Evolutionary conservation across 92 coral and sea anemone species (phyloP).

Genomic region (Epizoanthus illoricatus): DNA sequence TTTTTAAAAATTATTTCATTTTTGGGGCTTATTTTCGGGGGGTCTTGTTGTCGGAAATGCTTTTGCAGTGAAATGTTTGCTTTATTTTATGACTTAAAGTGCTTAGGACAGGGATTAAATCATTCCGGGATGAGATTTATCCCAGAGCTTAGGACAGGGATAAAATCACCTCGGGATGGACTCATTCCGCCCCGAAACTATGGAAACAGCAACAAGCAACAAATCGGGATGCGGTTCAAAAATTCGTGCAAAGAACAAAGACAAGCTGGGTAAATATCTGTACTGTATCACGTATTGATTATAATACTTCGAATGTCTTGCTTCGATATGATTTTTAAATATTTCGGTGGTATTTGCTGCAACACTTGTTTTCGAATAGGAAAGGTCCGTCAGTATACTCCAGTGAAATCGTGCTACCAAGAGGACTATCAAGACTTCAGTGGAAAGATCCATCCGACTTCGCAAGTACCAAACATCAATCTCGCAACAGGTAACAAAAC

Average conservation of each 20-base stretch:
- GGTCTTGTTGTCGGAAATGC: no score
- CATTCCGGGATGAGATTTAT: no score
- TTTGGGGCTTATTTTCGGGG: no score
- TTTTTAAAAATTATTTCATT: no score
- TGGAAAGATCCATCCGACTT: constrained; percentile 7
- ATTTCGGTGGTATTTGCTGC: neutral
- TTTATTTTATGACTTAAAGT: no score
- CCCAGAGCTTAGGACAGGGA: no score
- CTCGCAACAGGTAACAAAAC: constrained; percentile 12
- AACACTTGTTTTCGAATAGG: neutral
- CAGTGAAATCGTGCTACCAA: constrained; percentile 11
- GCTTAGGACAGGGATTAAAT: no score
- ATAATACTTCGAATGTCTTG: neutral
- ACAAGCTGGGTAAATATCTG: neutral
- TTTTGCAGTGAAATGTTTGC: no score
- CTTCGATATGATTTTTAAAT: neutral
- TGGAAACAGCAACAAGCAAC: no score
- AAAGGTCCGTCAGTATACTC: neutral
- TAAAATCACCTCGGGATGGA: no score
- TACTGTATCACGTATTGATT: neutral
- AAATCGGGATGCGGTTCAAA: neutral
- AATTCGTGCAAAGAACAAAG: constrained; percentile 6
- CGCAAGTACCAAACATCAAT: constrained; percentile 15
- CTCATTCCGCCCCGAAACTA: no score
- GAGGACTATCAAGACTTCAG: constrained; percentile 33